Conservation (phyloP, 2,888 invertebrate species). For the Pristionchus maxplancki region DNA sequence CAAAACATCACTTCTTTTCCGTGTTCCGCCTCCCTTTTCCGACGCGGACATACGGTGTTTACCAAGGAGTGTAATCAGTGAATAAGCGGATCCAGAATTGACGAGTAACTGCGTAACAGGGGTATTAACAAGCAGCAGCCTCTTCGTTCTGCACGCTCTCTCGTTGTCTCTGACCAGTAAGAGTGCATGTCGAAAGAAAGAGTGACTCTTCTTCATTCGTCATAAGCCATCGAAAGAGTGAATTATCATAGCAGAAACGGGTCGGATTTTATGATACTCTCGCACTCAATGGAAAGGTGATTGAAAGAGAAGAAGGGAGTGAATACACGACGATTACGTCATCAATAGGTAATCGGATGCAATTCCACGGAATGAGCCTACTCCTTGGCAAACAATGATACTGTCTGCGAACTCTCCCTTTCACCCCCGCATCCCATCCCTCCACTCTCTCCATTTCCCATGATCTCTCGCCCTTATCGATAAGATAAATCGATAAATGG, state of each 20-base stretch:
- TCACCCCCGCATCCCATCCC: neutral
- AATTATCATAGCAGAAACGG: conserved; percentile 18
- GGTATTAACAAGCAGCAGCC: neutral
- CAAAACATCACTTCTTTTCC: neutral
- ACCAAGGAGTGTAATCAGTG: neutral
- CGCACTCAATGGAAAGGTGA: neutral
- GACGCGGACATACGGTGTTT: neutral
- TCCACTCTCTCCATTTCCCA: neutral
- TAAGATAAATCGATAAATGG: conserved; percentile 13
- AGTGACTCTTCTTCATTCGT: neutral
- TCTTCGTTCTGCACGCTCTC: neutral
- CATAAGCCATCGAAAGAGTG: conserved; percentile 8
- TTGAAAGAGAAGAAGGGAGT: neutral
- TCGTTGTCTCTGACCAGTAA: neutral
- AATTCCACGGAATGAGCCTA: neutral
- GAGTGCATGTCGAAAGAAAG: neutral
- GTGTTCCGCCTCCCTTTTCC: neutral
- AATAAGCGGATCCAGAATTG: neutral
- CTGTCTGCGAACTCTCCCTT: neutral
- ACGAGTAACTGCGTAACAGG: neutral
- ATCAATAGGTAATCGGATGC: conserved; percentile 11
- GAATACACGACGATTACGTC: neutral
- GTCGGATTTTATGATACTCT: conserved; percentile 29
- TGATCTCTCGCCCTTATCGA: conserved; percentile 2
- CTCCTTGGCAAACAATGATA: conserved; percentile 5